Percentiles rank a stretch among this genome's conserved stretches.
Evolutionary conservation across 2,113 vertebrate species (phyloP).

Genomic region (Zonotrichia leucophrys): DNA sequence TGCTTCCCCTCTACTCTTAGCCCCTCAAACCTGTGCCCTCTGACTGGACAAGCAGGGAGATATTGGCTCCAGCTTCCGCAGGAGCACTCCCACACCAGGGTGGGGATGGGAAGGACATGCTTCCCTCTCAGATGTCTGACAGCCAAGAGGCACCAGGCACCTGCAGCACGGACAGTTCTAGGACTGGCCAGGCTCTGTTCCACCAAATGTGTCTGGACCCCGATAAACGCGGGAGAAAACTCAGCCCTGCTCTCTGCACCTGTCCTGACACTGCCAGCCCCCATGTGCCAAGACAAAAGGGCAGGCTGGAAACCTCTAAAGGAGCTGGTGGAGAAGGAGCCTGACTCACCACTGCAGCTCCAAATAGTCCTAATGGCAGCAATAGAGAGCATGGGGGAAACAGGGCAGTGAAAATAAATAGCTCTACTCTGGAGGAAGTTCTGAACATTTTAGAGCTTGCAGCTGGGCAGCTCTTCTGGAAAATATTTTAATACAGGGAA

Average conservation of each 20-base stretch:
- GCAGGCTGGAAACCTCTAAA: neutral
- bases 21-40: neutral
- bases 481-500: slow-evolving; percentile 26
- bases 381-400: neutral
- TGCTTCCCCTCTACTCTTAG: neutral
- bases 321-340: neutral
- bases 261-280: neutral
- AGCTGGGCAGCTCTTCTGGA: slow-evolving; percentile 21
- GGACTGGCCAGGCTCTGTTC: neutral
- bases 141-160: neutral
- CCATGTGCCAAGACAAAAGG: rapidly evolving
- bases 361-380: neutral
- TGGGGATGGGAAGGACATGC: neutral
- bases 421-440: neutral
- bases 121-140: neutral
- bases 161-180: rapidly evolving
- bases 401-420: neutral
- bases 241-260: neutral
- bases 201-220: neutral
- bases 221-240: rapidly evolving
- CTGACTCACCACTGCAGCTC: neutral
- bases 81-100: neutral
- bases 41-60: rapidly evolving
- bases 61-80: neutral
- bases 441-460: slow-evolving; percentile 18